Percentiles rank a stretch among this genome's conserved stretches.
Conservation (phyloP, 2,888 invertebrate species). For the Nyleta sp. region DNA sequence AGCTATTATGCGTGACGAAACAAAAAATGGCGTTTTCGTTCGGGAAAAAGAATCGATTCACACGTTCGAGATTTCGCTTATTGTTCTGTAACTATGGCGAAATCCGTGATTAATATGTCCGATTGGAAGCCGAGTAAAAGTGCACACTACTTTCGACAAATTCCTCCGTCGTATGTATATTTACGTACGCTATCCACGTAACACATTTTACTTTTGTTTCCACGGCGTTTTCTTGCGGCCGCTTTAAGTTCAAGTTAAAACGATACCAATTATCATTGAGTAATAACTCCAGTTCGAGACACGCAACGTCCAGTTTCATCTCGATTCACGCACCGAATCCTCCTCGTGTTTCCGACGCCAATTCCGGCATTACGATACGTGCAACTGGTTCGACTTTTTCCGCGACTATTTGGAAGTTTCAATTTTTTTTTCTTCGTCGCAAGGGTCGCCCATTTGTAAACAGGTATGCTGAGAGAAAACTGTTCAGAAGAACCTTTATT, state of each 20-base stretch:
- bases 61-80: slow-evolving; percentile 64
- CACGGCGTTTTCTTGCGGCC: not conserved
- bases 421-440: no score
- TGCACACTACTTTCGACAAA: slow-evolving; percentile 62
- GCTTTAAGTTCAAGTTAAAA: slow-evolving; percentile 41
- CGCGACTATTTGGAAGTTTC: no score
- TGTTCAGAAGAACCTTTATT: no score
- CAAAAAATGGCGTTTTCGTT: slow-evolving; percentile 31
- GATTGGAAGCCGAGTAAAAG: slow-evolving; percentile 61
- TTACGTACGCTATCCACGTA: slow-evolving; percentile 38
- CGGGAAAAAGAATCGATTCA: slow-evolving; percentile 48
- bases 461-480: no score
- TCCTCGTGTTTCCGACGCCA: no score
- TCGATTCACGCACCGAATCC: no score
- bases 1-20: slow-evolving; percentile 46
- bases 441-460: no score
- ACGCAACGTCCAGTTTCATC: slow-evolving; percentile 4
- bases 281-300: slow-evolving; percentile 17
- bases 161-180: slow-evolving; percentile 36
- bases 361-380: no score
- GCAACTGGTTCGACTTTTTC: no score
- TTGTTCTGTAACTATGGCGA: slow-evolving; percentile 58
- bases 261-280: slow-evolving; percentile 25
- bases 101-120: slow-evolving; percentile 62
- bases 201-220: slow-evolving; percentile 57